Conservation (phyloP, 2,113 vertebrate genomes). For the Aythya baeri region DNA sequence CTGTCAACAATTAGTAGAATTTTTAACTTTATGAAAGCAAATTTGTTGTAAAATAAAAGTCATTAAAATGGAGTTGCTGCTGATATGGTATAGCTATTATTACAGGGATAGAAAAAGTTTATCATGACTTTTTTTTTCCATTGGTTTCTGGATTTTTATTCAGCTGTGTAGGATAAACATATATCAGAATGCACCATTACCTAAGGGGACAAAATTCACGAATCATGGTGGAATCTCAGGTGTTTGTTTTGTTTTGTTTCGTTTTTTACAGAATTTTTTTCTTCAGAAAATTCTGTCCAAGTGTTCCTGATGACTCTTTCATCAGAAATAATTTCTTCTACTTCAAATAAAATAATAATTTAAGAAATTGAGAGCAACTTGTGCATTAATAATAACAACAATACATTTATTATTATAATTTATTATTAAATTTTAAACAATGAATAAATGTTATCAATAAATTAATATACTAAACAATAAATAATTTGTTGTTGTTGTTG, state of each 20-base stretch:
- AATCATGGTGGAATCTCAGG: not conserved
- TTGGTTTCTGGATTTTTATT: not conserved
- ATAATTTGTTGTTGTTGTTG: not conserved
- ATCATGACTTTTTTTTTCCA: not conserved
- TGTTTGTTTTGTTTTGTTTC: not conserved
- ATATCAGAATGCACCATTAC: not conserved
- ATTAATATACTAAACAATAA: no score
- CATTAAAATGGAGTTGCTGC: not conserved
- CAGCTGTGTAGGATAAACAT: not conserved
- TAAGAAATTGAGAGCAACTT: not conserved
- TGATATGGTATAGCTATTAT: not conserved
- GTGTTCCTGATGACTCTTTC: not conserved
- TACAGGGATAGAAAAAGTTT: not conserved
- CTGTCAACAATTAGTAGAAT: not conserved
- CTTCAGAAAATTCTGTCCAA: not conserved
- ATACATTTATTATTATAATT: no score
- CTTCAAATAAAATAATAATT: not conserved
- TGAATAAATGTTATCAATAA: no score
- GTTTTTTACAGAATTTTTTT: not conserved
- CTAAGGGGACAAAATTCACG: rapidly evolving
- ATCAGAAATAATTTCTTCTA: not conserved
- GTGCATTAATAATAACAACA: not conserved
- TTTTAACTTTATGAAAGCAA: not conserved
- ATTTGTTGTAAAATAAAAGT: not conserved
- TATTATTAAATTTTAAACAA: no score